A percentile compares a stretch with the other conserved stretches of the same genome.
Evolutionary conservation across 2,888 invertebrate genomes (phyloP).

Genomic region (Atethmia centrago): DNA sequence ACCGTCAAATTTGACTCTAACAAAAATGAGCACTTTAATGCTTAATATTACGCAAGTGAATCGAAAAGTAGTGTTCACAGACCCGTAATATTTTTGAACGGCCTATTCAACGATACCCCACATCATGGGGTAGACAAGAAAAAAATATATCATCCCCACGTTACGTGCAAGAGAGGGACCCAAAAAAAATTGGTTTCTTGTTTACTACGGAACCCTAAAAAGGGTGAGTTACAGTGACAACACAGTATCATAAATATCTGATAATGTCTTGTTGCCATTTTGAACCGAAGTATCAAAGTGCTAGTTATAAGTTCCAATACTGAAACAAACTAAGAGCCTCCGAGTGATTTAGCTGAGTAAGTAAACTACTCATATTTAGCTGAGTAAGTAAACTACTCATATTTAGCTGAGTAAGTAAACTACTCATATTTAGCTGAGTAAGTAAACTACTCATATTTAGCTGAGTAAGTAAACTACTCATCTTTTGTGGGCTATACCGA

Average conservation of each 20-base stretch:
- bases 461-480: slow-evolving; percentile 19
- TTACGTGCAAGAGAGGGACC: no score
- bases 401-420: slow-evolving; percentile 30
- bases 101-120: no score
- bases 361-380: slow-evolving; percentile 25
- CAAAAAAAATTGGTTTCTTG: no score
- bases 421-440: slow-evolving; percentile 37
- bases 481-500: slow-evolving; percentile 49
- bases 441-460: no score
- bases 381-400: slow-evolving; percentile 21
- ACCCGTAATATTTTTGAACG: no score
- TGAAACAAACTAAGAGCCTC: slow-evolving; percentile 29
- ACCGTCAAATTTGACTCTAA: no score
- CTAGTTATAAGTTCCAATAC: slow-evolving; percentile 23
- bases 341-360: slow-evolving; percentile 37
- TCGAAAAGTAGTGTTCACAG: no score
- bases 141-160: no score
- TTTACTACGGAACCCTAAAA: no score
- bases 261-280: slow-evolving; percentile 19
- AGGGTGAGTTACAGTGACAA: not conserved
- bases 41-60: no score
- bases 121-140: no score
- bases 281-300: slow-evolving; percentile 15
- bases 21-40: no score
- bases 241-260: slow-evolving; percentile 10